phyloP scores from a whole-genome alignment of 1,140 invertebrate genomes.

The Chironomus striatipennis region DNA sequence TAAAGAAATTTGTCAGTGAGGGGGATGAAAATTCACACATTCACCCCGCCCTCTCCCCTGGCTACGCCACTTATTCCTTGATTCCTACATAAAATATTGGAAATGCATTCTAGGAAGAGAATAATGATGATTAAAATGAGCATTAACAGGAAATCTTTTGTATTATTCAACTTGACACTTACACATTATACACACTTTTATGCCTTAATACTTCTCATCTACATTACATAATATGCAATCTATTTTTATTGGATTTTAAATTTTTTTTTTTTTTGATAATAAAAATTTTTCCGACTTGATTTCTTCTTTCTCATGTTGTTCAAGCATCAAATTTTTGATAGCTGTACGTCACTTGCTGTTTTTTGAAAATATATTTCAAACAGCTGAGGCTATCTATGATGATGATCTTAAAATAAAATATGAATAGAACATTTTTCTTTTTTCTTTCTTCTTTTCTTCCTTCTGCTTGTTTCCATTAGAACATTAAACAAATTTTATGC shows the following conservation, averaged over 20 bases:
- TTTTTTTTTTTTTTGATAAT: neutral
- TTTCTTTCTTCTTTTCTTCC: neutral
- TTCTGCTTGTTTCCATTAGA: too few species aligned
- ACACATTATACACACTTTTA: neutral
- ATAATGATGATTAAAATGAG: too few species aligned
- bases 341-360: neutral
- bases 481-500: too few species aligned
- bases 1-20: too few species aligned
- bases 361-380: slow-evolving; percentile 9
- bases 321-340: neutral
- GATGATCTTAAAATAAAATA: neutral
- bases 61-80: too few species aligned
- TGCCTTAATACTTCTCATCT: neutral
- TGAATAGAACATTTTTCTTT: neutral
- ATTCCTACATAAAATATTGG: too few species aligned
- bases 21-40: too few species aligned
- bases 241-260: slow-evolving; percentile 10
- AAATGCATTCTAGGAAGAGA: too few species aligned
- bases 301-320: too few species aligned
- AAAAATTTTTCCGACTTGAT: slow-evolving; percentile 10
- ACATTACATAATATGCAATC: neutral
- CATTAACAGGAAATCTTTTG: too few species aligned
- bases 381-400: neutral
- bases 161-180: too few species aligned
- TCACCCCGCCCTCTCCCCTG: too few species aligned